Evolutionary conservation across 1,140 invertebrate genomes (phyloP).

Genomic region (Andricus grossulariae): DNA sequence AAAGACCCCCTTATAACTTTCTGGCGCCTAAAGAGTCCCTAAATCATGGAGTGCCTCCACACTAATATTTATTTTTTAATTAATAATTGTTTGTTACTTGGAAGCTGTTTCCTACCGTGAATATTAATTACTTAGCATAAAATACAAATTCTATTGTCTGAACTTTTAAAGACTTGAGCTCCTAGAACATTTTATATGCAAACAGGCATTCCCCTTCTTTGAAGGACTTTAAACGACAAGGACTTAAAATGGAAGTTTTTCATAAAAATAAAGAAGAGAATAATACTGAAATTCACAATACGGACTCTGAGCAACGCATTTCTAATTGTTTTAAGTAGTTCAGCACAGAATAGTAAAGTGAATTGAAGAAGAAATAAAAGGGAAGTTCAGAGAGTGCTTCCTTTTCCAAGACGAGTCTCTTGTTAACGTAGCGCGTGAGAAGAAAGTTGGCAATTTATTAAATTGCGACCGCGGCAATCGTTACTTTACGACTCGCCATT

Average conservation of each 20-base stretch:
- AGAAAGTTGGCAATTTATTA: conserved; percentile 32
- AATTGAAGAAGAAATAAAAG: conserved; percentile 1
- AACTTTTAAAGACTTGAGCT: neutral
- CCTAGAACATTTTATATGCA: neutral
- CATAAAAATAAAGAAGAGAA: conserved; percentile 3
- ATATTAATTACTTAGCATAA: neutral
- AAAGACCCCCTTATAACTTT: too few relatives aligned
- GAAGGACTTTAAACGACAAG: conserved; percentile 5
- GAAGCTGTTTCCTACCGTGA: too few relatives aligned
- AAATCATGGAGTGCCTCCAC: too few relatives aligned
- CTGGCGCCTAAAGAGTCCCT: too few relatives aligned
- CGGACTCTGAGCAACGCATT: conserved; percentile 15
- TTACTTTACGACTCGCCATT: conserved; percentile 11
- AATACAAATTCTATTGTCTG: conserved; percentile 23
- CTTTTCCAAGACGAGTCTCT: conserved; percentile 18
- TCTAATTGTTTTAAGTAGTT: conserved; percentile 28
- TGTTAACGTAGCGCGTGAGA: conserved; percentile 22
- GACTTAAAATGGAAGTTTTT: conserved; percentile 15
- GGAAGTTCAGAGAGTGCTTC: conserved; percentile 20
- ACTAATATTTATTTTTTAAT: too few relatives aligned
- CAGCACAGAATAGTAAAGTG: conserved; percentile 19
- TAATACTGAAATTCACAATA: conserved; percentile 17
- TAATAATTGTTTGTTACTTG: too few relatives aligned
- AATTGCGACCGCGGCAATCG: conserved; percentile 12
- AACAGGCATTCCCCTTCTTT: neutral